Percentiles rank a stretch among this genome's conserved stretches.
These are phyloP conservation scores for Mamestra configurata DNA, from an alignment of 1,140 invertebrate species.

Conservation along the genomic window DNA sequence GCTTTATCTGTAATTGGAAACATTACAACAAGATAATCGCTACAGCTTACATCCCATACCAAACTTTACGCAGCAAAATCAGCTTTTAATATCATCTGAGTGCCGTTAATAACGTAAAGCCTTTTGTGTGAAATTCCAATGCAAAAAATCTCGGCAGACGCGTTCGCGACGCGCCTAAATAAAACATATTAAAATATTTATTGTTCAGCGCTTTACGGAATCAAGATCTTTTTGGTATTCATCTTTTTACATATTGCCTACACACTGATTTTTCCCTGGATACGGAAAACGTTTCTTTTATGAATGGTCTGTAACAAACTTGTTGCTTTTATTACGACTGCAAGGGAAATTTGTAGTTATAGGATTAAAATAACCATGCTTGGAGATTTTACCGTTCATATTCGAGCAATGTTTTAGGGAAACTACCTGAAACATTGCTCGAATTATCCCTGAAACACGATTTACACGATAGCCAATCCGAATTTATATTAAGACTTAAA, in stretches of 20 bases:
- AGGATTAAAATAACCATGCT: no score
- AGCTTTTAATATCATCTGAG: conserved; percentile 68
- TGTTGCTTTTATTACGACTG: no score
- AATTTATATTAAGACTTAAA: no score
- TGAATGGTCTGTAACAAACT: background rate
- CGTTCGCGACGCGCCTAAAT: background rate
- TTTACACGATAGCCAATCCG: no score
- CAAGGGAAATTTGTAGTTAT: no score
- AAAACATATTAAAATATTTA: conserved; percentile 27
- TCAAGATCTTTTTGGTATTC: conserved; percentile 4
- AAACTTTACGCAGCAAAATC: conserved; percentile 67
- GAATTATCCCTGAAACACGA: no score
- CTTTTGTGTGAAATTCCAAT: conserved; percentile 71
- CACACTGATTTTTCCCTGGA: background rate
- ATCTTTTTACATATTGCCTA: no score
- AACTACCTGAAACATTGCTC: no score
- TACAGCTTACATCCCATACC: conserved; percentile 54
- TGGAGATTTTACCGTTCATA: no score
- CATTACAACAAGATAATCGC: no score
- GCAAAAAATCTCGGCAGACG: conserved; percentile 64
- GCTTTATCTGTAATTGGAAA: no score
- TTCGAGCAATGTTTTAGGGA: no score
- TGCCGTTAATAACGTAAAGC: conserved; percentile 72
- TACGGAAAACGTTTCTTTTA: background rate
- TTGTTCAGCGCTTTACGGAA: background rate